phyloP scores from a whole-genome alignment of 64 coral and sea anemone species.

The Dendrophyllia cribrosa region DNA sequence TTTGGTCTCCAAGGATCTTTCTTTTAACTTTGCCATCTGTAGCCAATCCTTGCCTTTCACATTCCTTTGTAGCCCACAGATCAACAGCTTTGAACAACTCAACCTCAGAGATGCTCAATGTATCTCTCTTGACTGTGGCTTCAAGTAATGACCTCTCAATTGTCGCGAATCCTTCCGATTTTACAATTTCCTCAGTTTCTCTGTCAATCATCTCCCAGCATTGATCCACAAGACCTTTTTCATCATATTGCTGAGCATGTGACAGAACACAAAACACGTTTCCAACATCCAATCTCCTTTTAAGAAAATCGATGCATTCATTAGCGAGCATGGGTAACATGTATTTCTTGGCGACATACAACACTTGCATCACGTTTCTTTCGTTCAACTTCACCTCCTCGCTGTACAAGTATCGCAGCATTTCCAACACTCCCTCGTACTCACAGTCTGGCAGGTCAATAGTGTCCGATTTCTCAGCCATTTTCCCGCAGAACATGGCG shows the following conservation, averaged over 20 bases:
- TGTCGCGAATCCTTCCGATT: constrained; percentile 1
- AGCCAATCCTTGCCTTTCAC: background rate
- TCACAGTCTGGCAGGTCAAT: constrained; percentile 51
- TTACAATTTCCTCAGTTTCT: constrained; percentile 32
- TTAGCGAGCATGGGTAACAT: constrained; percentile 36
- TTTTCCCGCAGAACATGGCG: constrained; percentile 44
- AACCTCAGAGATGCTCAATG: background rate
- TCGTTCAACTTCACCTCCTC: constrained; percentile 23
- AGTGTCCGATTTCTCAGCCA: background rate
- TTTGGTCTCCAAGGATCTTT: constrained; percentile 13
- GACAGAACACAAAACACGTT: constrained; percentile 49
- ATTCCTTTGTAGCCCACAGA: no score
- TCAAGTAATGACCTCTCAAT: background rate
- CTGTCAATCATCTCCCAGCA: constrained; percentile 44
- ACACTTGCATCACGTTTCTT: constrained; percentile 32
- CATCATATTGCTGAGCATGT: constrained; percentile 24
- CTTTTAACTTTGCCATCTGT: background rate
- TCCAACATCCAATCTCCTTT: background rate
- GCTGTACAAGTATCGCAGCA: constrained; percentile 47
- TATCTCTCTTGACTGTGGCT: background rate
- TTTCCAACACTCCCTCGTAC: constrained; percentile 36
- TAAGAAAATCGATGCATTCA: constrained; percentile 27
- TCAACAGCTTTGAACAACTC: constrained; percentile 12
- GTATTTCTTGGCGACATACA: constrained; percentile 54
- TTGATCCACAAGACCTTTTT: background rate